phyloP scores from a whole-genome alignment of 2,888 invertebrate genomes.

The Formica aserva region DNA sequence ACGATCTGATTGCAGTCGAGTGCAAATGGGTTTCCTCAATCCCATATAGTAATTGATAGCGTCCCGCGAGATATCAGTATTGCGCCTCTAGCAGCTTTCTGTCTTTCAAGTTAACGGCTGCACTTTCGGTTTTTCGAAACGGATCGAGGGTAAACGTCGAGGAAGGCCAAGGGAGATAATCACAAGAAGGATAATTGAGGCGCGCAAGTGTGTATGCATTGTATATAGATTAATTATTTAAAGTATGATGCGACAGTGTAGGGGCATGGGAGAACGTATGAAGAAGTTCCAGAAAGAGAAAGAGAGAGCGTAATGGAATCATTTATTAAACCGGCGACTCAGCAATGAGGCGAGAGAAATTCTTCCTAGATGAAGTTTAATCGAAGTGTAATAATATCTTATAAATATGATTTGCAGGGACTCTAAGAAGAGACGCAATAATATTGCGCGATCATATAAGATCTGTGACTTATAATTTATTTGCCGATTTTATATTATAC shows the following conservation, averaged over 20 bases:
- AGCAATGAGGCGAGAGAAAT: conserved; percentile 33
- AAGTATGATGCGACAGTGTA: conserved; percentile 64
- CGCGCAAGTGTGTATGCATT: conserved; percentile 76
- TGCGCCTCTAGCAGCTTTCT: conserved; percentile 58
- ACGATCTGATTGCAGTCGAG: conserved; percentile 35
- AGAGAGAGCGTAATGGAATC: conserved; percentile 22
- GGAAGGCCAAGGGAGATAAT: conserved; percentile 33
- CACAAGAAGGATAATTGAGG: conserved; percentile 36
- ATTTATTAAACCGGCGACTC: conserved; percentile 52
- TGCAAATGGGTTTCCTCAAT: conserved; percentile 46
- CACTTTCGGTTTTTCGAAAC: conserved; percentile 60
- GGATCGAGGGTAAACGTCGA: conserved; percentile 53
- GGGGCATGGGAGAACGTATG: conserved; percentile 41
- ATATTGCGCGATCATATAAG: not conserved
- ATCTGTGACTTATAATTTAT: conserved; percentile 26
- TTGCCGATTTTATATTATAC: conserved; percentile 33
- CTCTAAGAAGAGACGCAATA: not conserved
- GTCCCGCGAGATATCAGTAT: conserved; percentile 57
- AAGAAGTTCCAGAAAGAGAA: conserved; percentile 13
- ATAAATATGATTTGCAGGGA: conserved; percentile 20
- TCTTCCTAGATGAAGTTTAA: conserved; percentile 28
- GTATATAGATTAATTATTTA: conserved; percentile 82
- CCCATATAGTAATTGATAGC: conserved; percentile 51
- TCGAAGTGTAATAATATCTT: conserved; percentile 34
- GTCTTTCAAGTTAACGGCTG: conserved; percentile 47